Evolutionary conservation across 1,140 invertebrate genomes (phyloP).

Genomic region (Penaeus chinensis): DNA sequence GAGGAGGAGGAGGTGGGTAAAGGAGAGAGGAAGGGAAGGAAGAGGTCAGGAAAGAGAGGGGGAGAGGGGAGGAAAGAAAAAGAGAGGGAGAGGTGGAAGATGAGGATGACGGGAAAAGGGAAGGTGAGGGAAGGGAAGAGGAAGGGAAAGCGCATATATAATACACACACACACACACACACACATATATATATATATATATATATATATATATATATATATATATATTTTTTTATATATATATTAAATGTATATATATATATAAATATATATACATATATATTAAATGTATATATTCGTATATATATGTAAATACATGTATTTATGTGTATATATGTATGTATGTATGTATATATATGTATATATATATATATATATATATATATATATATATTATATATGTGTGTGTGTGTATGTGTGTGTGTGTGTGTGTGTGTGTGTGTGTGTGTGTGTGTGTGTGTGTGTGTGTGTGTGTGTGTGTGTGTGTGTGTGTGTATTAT

Average conservation of each 20-base stretch:
- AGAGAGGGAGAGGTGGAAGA: neutral
- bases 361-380: slow-evolving; percentile 29
- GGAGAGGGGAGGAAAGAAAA: neutral
- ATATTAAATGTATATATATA: neutral
- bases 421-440: neutral
- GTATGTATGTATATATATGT: slow-evolving; percentile 5
- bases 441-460: neutral
- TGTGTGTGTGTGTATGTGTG: neutral
- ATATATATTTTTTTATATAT: slow-evolving; percentile 20
- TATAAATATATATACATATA: slow-evolving; percentile 21
- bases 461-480: neutral
- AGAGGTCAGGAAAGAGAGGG: neutral
- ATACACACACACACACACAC: neutral
- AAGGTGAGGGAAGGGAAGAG: neutral
- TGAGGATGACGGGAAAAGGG: neutral
- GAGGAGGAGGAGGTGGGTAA: neutral
- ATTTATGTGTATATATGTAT: slow-evolving; percentile 3
- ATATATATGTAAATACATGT: slow-evolving; percentile 4
- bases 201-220: slow-evolving; percentile 23
- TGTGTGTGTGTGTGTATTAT: neutral
- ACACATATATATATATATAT: neutral
- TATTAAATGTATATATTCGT: neutral
- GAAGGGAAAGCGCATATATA: neutral
- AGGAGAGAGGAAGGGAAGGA: neutral
- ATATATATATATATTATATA: too few species aligned